Evolutionary conservation across 2,888 invertebrate species (phyloP).

Genomic region (Pycnomerus fuliginosus): DNA sequence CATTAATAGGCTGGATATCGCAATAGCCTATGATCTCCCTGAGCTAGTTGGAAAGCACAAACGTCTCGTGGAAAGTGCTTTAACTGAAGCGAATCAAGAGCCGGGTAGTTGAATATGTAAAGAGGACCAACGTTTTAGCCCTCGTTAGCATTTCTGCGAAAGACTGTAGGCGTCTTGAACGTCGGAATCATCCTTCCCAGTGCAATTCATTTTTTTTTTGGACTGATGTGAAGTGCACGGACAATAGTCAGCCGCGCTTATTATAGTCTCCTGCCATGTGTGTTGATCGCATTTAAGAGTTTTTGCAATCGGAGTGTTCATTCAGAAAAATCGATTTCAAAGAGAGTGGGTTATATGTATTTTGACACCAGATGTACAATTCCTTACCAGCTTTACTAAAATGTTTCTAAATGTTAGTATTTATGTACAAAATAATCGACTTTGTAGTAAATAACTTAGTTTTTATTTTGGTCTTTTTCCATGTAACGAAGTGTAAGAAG

Average conservation of each 20-base stretch:
- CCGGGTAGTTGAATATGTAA: constrained; percentile 40
- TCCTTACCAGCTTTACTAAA: constrained; percentile 38
- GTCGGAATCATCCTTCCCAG: constrained; percentile 11
- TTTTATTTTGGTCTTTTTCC: constrained; percentile 33
- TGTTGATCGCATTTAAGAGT: constrained; percentile 52
- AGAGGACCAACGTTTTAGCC: constrained; percentile 33
- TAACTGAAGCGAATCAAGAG: constrained; percentile 59
- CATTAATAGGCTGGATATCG: constrained; percentile 85
- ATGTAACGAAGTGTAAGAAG: constrained; percentile 38
- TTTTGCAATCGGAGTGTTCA: constrained; percentile 52
- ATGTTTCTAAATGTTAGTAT: constrained; percentile 23
- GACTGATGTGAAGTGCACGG: constrained; percentile 33
- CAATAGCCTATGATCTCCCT: constrained; percentile 90
- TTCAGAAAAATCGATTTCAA: constrained; percentile 36
- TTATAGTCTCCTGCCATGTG: constrained; percentile 48
- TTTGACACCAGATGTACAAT: constrained; percentile 46
- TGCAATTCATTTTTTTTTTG: constrained; percentile 20
- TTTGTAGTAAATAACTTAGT: constrained; percentile 23
- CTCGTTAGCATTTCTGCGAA: constrained; percentile 20
- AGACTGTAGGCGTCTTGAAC: too few relatives aligned
- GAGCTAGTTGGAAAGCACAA: constrained; percentile 90
- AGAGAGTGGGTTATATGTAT: constrained; percentile 40
- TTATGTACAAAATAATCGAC: constrained; percentile 25
- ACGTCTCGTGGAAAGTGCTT: constrained; percentile 70
- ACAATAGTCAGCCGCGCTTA: constrained; percentile 35